Conservation (phyloP, 2,113 vertebrate genomes). For the Datnioides undecimradiatus region DNA sequence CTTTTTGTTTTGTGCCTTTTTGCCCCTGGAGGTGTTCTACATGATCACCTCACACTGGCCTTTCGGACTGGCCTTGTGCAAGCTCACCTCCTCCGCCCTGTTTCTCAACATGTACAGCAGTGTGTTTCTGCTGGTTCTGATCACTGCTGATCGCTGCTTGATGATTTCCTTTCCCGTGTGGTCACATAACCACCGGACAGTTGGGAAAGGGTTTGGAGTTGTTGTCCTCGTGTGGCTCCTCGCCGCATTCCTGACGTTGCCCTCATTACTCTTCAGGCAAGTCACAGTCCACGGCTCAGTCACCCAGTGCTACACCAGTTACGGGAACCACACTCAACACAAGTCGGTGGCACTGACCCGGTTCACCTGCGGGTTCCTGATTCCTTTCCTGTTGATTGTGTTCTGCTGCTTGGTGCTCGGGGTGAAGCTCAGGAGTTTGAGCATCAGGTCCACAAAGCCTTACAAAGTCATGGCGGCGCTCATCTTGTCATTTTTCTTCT, state of each 20-base stretch:
- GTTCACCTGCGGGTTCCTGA: conserved; percentile 87
- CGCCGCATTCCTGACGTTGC: conserved; percentile 85
- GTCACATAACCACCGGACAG: conserved; percentile 88
- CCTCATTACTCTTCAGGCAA: conserved; percentile 86
- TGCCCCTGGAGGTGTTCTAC: conserved; percentile 82
- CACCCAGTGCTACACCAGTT: conserved; percentile 85
- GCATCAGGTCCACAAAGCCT: conserved; percentile 88
- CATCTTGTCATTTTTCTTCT: conserved; percentile 90
- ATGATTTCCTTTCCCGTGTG: conserved; percentile 88
- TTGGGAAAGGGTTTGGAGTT: conserved; percentile 68
- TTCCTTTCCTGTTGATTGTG: conserved; percentile 87
- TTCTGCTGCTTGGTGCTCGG: conserved; percentile 85
- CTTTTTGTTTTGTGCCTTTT: conserved; percentile 88
- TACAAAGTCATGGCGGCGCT: conserved; percentile 90
- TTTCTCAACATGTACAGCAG: conserved; percentile 94
- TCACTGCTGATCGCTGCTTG: conserved; percentile 90
- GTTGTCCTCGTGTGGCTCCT: conserved; percentile 84
- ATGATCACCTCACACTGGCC: conserved; percentile 83
- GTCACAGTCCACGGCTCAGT: conserved; percentile 20
- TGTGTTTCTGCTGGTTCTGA: conserved; percentile 88
- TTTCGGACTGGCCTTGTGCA: conserved; percentile 89
- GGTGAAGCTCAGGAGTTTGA: conserved; percentile 83
- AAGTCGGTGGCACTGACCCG: conserved; percentile 71
- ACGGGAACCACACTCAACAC: conserved; percentile 47
- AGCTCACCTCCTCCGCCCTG: conserved; percentile 87